phyloP scores from a whole-genome alignment of 2,888 invertebrate species.

The Chloroclystis v-ata region DNA sequence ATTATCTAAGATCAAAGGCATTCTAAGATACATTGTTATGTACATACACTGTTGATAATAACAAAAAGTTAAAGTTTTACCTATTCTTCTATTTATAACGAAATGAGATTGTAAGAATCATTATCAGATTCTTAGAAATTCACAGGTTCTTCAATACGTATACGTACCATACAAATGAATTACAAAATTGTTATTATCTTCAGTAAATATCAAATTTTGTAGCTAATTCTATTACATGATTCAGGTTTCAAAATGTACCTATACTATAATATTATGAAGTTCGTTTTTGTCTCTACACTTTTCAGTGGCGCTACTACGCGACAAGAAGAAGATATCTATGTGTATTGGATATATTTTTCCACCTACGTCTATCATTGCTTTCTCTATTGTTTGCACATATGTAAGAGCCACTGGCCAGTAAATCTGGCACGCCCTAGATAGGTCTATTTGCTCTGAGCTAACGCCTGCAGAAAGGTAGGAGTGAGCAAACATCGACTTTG shows the following conservation, averaged over 20 bases:
- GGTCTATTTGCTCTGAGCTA: background rate
- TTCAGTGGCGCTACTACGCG: no score
- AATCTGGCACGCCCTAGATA: conserved; percentile 1
- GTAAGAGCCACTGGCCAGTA: background rate
- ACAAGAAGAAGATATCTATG: no score
- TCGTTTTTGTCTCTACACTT: no score
- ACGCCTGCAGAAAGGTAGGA: background rate
- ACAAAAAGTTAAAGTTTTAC: conserved; percentile 2
- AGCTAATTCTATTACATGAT: no score
- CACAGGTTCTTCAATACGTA: background rate
- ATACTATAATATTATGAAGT: no score
- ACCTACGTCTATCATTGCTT: background rate
- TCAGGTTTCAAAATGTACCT: no score
- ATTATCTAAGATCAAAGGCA: conserved; percentile 5
- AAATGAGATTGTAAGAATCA: background rate
- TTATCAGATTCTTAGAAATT: background rate
- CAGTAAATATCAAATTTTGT: background rate
- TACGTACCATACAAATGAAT: no score
- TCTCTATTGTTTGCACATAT: background rate
- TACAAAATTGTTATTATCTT: no score
- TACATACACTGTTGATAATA: background rate
- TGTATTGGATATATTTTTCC: background rate
- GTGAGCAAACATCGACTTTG: conserved; percentile 1
- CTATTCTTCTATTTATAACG: background rate
- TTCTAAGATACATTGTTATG: conserved; percentile 1